Percentiles rank a stretch among this genome's conserved stretches.
These are phyloP conservation scores for Poecilus cupreus DNA, from an alignment of 2,888 invertebrate species.

Conservation along the genomic window DNA sequence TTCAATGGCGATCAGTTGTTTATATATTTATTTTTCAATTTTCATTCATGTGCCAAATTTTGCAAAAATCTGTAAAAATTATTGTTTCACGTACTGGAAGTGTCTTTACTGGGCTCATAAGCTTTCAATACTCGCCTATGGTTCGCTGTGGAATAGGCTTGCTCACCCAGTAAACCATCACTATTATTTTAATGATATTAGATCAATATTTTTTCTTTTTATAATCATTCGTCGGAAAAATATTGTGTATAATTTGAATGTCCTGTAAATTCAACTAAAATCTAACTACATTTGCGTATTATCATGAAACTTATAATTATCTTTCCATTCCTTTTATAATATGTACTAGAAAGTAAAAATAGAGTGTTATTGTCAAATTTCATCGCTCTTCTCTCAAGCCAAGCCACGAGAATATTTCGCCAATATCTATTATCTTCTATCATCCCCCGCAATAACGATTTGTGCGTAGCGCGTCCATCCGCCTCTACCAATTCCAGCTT, in stretches of 20 bases:
- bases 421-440: neutral
- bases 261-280: too few relatives aligned
- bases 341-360: too few relatives aligned
- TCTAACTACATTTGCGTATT: too few relatives aligned
- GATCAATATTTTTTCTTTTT: too few relatives aligned
- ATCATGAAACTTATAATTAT: too few relatives aligned
- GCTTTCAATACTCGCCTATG: neutral
- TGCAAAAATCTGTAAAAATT: neutral
- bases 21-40: neutral
- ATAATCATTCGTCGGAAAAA: too few relatives aligned
- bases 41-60: neutral
- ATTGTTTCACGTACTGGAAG: neutral
- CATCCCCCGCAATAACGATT: neutral
- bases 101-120: neutral
- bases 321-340: too few relatives aligned
- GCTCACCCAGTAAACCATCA: neutral
- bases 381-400: neutral
- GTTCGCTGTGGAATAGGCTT: neutral
- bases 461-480: neutral
- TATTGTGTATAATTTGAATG: too few relatives aligned
- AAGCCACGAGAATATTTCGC: neutral
- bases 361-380: too few relatives aligned
- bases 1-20: neutral
- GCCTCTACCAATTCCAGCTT: neutral
- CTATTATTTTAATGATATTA: too few relatives aligned